These are phyloP conservation scores for Drosophila bifasciata DNA, from an alignment of 1,140 invertebrate genomes.

Conservation along the genomic window DNA sequence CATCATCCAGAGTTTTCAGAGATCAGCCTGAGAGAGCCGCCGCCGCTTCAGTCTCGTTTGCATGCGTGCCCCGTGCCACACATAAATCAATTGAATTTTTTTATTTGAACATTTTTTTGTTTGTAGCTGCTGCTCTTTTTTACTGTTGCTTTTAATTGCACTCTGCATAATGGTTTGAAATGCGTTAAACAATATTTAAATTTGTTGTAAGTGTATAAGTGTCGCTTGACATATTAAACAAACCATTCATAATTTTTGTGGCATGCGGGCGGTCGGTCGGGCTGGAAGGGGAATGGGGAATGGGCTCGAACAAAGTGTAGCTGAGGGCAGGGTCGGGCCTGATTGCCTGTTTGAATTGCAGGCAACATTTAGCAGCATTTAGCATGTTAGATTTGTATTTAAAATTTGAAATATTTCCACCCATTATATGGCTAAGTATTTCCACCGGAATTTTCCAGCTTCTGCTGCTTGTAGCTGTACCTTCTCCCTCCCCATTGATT, in stretches of 20 bases:
- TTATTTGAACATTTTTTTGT: slow-evolving; percentile 61
- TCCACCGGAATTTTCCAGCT: no score
- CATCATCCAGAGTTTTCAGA: background rate
- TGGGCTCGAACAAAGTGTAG: no score
- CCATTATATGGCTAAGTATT: no score
- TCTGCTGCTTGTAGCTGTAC: no score
- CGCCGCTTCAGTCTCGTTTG: slow-evolving; percentile 15
- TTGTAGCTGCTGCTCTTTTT: slow-evolving; percentile 5
- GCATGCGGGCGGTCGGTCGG: slow-evolving; percentile 42
- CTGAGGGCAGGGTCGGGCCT: no score
- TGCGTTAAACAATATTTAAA: slow-evolving; percentile 28
- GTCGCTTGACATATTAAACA: slow-evolving; percentile 38
- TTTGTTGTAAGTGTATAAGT: slow-evolving; percentile 23
- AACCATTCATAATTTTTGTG: slow-evolving; percentile 32
- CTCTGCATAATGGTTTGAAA: slow-evolving; percentile 33
- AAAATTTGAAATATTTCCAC: no score
- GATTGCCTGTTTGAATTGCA: no score
- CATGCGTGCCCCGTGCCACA: slow-evolving; percentile 27
- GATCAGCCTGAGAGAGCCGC: no score
- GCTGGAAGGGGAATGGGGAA: no score
- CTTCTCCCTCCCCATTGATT: no score
- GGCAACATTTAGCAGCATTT: no score
- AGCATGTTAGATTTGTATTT: no score
- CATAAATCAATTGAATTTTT: slow-evolving; percentile 75
- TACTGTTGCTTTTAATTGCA: slow-evolving; percentile 54